These are phyloP conservation scores for Sylvicola fuscatus DNA, from an alignment of 2,888 invertebrate genomes.

Conservation along the genomic window DNA sequence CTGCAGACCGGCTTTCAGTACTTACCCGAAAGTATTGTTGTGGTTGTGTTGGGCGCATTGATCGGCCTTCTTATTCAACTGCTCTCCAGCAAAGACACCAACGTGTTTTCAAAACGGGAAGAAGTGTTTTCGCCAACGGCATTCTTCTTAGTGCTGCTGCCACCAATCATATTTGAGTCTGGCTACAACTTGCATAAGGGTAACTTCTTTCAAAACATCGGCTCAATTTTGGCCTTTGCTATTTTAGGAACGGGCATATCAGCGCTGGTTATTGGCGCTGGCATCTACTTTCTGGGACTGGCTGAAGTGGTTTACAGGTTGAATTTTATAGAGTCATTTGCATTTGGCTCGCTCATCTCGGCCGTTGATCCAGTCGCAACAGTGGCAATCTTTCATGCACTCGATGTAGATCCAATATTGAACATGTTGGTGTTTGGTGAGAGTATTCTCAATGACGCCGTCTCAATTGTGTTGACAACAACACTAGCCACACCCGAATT, in stretches of 20 bases:
- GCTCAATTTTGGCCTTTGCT: constrained; percentile 95
- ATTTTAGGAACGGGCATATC: constrained; percentile 94
- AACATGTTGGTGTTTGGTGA: constrained; percentile 98
- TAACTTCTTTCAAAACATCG: constrained; percentile 91
- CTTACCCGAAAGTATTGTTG: constrained; percentile 92
- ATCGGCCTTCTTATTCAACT: constrained; percentile 82
- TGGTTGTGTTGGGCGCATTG: constrained; percentile 83
- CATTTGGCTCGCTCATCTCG: constrained; percentile 93
- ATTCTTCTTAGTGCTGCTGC: constrained; percentile 87
- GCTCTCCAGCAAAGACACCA: constrained; percentile 71
- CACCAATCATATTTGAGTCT: constrained; percentile 98
- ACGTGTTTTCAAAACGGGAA: constrained; percentile 81
- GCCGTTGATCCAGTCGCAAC: constrained; percentile 99
- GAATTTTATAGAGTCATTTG: constrained; percentile 92
- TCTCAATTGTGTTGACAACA: constrained; percentile 92
- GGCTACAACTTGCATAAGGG: constrained; percentile 98
- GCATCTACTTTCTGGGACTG: constrained; percentile 82
- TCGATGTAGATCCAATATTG: constrained; percentile 90
- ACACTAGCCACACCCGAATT: constrained; percentile 44
- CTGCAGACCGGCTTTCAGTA: constrained; percentile 91
- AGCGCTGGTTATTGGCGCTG: constrained; percentile 90
- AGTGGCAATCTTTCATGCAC: constrained; percentile 93
- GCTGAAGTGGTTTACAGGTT: constrained; percentile 81
- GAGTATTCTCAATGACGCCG: constrained; percentile 77
- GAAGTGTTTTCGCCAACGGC: constrained; percentile 97